phyloP scores from a whole-genome alignment of 2,888 invertebrate genomes.

The Chymomyza procnemis region DNA sequence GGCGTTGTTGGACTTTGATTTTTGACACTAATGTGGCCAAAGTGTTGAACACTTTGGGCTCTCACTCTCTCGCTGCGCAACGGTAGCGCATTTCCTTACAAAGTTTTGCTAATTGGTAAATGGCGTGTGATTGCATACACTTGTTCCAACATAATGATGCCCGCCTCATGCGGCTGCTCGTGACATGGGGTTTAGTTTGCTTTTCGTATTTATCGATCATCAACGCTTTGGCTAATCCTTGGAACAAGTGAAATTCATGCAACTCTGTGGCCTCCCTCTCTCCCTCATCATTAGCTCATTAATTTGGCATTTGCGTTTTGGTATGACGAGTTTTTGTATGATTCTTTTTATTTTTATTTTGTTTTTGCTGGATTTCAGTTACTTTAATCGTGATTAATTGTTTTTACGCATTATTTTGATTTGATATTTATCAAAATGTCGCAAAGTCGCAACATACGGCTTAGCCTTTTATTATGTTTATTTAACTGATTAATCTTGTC shows the following conservation, averaged over 20 bases:
- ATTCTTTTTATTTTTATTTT: slow-evolving; percentile 20
- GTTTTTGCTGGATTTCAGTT: slow-evolving; percentile 8
- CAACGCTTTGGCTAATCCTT: slow-evolving; percentile 21
- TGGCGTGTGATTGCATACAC: slow-evolving; percentile 67
- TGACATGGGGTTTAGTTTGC: slow-evolving; percentile 30
- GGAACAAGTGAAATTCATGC: slow-evolving; percentile 11
- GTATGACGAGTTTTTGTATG: slow-evolving; percentile 18
- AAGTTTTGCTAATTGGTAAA: slow-evolving; percentile 55
- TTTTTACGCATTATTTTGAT: slow-evolving; percentile 71
- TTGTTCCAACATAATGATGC: slow-evolving; percentile 43
- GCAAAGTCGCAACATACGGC: slow-evolving; percentile 38
- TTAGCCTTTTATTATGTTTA: slow-evolving; percentile 68
- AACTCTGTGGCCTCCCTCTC: slow-evolving; percentile 6
- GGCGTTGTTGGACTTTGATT: slow-evolving; percentile 25
- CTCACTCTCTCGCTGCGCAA: slow-evolving; percentile 40
- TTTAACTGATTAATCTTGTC: slow-evolving; percentile 62
- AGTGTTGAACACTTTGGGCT: slow-evolving; percentile 37
- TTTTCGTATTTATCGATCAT: slow-evolving; percentile 64
- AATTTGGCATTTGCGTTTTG: slow-evolving; percentile 44
- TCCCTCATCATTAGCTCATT: slow-evolving; percentile 33
- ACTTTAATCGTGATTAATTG: slow-evolving; percentile 70
- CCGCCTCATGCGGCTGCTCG: background rate
- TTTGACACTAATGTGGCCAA: slow-evolving; percentile 34
- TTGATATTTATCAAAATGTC: slow-evolving; percentile 73
- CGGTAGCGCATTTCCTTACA: background rate